Percentiles rank a stretch among this genome's conserved stretches.
These are phyloP conservation scores for Gymnocypris eckloni DNA, from an alignment of 2,797 vertebrate species.

Conservation along the genomic window DNA sequence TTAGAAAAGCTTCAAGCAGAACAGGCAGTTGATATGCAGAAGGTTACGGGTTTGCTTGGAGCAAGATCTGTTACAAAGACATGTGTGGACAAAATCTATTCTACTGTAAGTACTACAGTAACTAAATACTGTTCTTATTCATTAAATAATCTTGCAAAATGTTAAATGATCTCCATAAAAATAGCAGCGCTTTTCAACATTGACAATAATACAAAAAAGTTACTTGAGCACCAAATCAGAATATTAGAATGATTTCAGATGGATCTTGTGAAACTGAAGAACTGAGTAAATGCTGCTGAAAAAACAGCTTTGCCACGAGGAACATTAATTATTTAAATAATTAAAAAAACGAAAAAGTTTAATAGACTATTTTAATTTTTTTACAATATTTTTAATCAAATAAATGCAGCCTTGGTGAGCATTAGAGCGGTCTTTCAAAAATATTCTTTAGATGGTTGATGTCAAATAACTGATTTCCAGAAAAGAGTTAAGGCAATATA, in stretches of 20 bases:
- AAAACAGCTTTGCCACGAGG: not conserved
- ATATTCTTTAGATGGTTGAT: too few species aligned
- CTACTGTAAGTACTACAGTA: not conserved
- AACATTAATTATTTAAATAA: not conserved
- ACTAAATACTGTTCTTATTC: not conserved
- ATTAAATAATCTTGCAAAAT: not conserved
- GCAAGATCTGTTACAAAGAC: slow-evolving; percentile 33
- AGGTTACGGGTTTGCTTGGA: slow-evolving; percentile 30
- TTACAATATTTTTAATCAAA: not conserved
- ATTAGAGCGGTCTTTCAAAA: too few species aligned
- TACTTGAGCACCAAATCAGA: not conserved
- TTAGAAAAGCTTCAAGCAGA: slow-evolving; percentile 36
- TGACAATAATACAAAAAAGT: not conserved
- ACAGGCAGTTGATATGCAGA: slow-evolving; percentile 10
- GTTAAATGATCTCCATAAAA: not conserved
- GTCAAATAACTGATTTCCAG: too few species aligned
- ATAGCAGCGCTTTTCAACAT: not conserved
- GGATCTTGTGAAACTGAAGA: not conserved
- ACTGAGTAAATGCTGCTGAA: not conserved
- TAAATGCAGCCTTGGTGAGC: not conserved
- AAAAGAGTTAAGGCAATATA: too few species aligned
- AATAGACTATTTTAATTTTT: not conserved
- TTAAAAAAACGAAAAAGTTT: too few species aligned
- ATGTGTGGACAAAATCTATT: not conserved
- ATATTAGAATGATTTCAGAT: not conserved